phyloP scores from a whole-genome alignment of 2,113 vertebrate species.

The Oceanites oceanicus region DNA sequence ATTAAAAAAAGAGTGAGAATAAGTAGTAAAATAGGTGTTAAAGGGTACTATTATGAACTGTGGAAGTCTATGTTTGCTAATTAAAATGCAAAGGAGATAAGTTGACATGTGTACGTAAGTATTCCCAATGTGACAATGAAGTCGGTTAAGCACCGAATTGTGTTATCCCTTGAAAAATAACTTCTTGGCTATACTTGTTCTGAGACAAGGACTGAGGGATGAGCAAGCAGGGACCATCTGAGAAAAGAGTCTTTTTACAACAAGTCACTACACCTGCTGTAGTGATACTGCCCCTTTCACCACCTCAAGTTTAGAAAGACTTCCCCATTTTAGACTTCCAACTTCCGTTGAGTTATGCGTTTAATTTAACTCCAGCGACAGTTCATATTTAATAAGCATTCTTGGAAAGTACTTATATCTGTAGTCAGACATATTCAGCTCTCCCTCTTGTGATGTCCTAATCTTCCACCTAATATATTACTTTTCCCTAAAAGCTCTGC shows the following conservation, averaged over 20 bases:
- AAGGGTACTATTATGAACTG: not conserved
- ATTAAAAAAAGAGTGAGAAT: not conserved
- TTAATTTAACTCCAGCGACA: not conserved
- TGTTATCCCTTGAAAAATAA: not conserved
- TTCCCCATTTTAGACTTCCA: not conserved
- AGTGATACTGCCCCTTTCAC: not conserved
- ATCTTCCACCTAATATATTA: not conserved
- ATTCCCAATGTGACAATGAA: not conserved
- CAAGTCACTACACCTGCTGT: not conserved
- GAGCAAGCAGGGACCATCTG: not conserved
- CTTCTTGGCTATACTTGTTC: not conserved
- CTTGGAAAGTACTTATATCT: not conserved
- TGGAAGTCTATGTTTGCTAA: not conserved
- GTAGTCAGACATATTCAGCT: not conserved
- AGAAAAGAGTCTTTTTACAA: not conserved
- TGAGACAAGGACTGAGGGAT: not conserved
- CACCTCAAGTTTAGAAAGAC: not conserved
- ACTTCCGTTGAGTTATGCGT: not conserved
- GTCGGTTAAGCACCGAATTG: accelerated
- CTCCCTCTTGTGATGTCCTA: not conserved
- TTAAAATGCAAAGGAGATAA: not conserved
- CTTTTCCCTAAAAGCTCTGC: not conserved
- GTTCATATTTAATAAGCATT: not conserved
- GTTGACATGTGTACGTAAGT: not conserved
- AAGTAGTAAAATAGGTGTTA: not conserved